Evolutionary conservation across 2,888 invertebrate species (phyloP), one percentile per base, ranked within the genome.

Genomic region (Troides aeacus): DNA sequence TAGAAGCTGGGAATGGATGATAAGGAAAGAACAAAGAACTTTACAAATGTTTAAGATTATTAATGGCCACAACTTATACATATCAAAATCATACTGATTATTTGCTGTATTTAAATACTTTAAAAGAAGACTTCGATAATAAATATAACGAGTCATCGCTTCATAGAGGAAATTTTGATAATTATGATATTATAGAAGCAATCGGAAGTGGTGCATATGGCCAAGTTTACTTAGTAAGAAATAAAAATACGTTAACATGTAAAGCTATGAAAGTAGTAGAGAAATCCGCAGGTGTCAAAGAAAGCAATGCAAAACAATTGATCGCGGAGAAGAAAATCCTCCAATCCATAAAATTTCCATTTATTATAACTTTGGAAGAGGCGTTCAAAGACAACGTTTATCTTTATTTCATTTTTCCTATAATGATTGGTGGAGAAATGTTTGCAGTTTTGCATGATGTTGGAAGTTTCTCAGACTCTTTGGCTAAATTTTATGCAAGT

Each of bases 151-250:
- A 84, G 0, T 74, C 81, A 15, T 74, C 74, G 6, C 1, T 0
- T 1, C 70, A 53, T 50, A 76, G 81, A 10, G 85, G 81, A 73
- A 74, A 71, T 53, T 62, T 74, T 53, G 89, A 94, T 3, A 95
- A 97, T 79, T 98, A 95, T 82, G 95, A 96, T 73, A 88, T 94
- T 71, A 90, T 96, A 63, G 95, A 95, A 82, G 96, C 96, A 0
- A 92, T 99, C 62, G 98, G 98, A 0, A 95, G 95, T 1, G 99
- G 98, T 6, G 97, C 97, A 0, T 99, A 98, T 84, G 98, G 98
- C 5, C 94, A 96, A 76, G 98, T 99, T 18, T 95, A 97, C 84
- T 86, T 96, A 68, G 94, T 94, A 46, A 94, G 93, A 85, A 94
- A 96, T 77, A 96, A 94, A 88, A 80, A 83, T 21, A 89, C 89